Conservation (phyloP, 1,140 invertebrate species). For the Tetraneura akinire region DNA sequence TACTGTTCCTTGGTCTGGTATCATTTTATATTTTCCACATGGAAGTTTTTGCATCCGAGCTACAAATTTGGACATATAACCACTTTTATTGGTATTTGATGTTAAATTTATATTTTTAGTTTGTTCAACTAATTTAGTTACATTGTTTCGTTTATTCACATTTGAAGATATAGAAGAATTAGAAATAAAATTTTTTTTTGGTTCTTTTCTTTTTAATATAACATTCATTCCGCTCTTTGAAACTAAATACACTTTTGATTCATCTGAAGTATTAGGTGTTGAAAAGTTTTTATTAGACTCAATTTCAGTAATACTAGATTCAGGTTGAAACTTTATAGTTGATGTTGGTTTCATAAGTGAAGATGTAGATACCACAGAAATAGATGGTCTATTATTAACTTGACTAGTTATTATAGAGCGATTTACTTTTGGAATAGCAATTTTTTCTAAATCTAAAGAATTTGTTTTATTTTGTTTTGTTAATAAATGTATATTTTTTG, state of each 20-base stretch:
- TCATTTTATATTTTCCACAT: constrained; percentile 21
- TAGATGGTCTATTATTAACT: constrained; percentile 6
- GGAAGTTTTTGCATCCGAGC: constrained; percentile 6
- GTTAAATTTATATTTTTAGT: neutral
- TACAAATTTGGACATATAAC: too few species aligned
- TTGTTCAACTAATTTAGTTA: neutral
- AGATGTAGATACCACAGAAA: neutral
- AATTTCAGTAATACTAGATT: neutral
- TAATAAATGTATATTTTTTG: neutral
- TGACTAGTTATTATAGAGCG: neutral
- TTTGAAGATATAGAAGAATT: neutral
- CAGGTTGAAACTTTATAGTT: neutral
- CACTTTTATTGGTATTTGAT: neutral
- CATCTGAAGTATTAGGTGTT: neutral
- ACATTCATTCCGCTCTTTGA: neutral
- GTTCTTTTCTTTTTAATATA: neutral
- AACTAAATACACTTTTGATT: neutral
- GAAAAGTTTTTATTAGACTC: neutral
- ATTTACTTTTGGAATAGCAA: constrained; percentile 17
- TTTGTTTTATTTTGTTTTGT: neutral
- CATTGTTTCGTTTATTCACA: neutral
- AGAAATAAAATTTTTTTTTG: neutral
- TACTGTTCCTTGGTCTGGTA: constrained; percentile 7
- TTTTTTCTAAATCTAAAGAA: constrained; percentile 18
- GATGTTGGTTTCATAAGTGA: neutral